Evolutionary conservation across 2,113 vertebrate species (phyloP), one percentile per base, ranked within the genome.

Genomic region (Cyanistes caeruleus): DNA sequence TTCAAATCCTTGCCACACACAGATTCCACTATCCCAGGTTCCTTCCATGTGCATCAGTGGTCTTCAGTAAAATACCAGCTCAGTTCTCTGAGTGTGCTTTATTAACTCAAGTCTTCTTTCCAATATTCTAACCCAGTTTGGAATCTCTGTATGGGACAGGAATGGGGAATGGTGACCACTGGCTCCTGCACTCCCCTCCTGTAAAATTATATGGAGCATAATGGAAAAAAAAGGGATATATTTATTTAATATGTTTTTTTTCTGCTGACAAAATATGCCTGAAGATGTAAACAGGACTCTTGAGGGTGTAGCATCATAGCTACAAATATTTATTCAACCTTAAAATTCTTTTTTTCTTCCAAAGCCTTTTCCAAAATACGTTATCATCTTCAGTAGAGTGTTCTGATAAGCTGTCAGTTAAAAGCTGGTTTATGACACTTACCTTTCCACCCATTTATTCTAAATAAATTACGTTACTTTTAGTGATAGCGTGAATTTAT

Each of bases 311-410:
- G 41, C 52, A 21, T 84, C n/a, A 5, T 64, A 49, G 52, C 60
- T 82, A 87, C 84, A 94, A 78, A 73, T 93, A 76, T 58, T 94
- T 91, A 73, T 76, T 87, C 74, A 95, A 53, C 53, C 39, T 78
- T 81, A 78, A 81, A 74, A 28, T 70, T 28, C 6, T 41, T 91
- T 39, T 70, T 68, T 76, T 73, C 48, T 79, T 64, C 41, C 24
- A 52, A 81, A 86, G 56, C 28, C 28, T 93, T 90, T 94, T 69
- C 46, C 51, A 77, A 53, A 68, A 13, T 52, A n/a, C 43, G 43
- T 43, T 75, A 28, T 68, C 30, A 31, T 78, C 74, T 84, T 87
- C 59, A 76, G 30, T 6, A 11, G 23, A 12, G 3, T 9, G 33
- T 70, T 82, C 63, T 92, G 81, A 80, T 44, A 43, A 74, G 82